phyloP scores from a whole-genome alignment of 1,140 invertebrate genomes.

The Camponotus vicinus region DNA sequence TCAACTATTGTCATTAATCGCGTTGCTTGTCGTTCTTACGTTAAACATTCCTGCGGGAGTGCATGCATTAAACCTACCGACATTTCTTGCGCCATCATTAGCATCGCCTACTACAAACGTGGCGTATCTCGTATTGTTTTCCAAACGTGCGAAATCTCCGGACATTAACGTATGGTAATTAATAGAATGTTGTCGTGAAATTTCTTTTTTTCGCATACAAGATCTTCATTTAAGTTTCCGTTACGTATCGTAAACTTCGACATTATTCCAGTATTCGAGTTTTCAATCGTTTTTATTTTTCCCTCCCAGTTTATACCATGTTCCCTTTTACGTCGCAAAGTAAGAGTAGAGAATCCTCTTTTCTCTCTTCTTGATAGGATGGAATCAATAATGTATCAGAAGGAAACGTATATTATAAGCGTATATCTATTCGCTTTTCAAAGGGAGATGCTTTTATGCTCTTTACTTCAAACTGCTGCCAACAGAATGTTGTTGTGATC shows the following conservation, averaged over 20 bases:
- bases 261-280: constrained; percentile 29
- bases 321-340: constrained; percentile 44
- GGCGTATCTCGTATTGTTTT: constrained; percentile 54
- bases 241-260: neutral
- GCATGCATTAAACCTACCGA: constrained; percentile 53
- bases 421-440: constrained; percentile 34
- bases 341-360: constrained; percentile 35
- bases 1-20: constrained; percentile 56
- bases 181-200: constrained; percentile 24
- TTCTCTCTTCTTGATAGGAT: constrained; percentile 50
- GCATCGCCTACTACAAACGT: constrained; percentile 53
- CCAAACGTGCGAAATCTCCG: constrained; percentile 22
- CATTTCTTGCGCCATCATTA: constrained; percentile 60
- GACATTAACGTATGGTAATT: constrained; percentile 48
- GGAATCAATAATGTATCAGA: constrained; percentile 51
- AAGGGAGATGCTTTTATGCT: constrained; percentile 47
- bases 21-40: constrained; percentile 56
- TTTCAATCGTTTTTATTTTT: constrained; percentile 47
- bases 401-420: constrained; percentile 43
- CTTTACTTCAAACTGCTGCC: constrained; percentile 8
- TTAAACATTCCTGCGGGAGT: constrained; percentile 49
- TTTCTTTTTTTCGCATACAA: neutral
- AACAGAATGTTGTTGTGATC: constrained; percentile 43
- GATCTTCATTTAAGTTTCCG: constrained; percentile 9
- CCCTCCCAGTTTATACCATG: constrained; percentile 24